These are phyloP conservation scores for Pteria penguin DNA, from an alignment of 2,888 invertebrate genomes.

Conservation along the genomic window DNA sequence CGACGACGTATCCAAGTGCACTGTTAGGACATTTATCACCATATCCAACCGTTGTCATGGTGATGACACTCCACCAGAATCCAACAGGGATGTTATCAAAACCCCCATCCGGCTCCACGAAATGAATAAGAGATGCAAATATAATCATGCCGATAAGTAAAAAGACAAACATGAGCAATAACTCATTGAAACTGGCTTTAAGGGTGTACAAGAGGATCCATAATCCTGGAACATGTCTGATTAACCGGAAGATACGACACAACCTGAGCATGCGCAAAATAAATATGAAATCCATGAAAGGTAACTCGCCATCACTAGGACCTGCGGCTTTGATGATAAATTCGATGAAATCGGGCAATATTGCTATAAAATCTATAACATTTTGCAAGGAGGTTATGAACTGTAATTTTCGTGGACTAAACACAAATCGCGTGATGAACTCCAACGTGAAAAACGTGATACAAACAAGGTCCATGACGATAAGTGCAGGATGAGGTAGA, in stretches of 20 bases:
- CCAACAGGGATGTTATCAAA: slow-evolving; percentile 77
- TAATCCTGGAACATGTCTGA: slow-evolving; percentile 75
- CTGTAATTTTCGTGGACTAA: slow-evolving; percentile 71
- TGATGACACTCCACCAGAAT: slow-evolving; percentile 78
- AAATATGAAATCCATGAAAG: slow-evolving; percentile 74
- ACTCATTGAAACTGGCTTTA: slow-evolving; percentile 77
- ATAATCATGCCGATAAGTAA: slow-evolving; percentile 77
- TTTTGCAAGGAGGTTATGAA: slow-evolving; percentile 74
- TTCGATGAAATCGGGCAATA: slow-evolving; percentile 75
- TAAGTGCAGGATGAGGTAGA: slow-evolving; percentile 69
- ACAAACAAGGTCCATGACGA: slow-evolving; percentile 73
- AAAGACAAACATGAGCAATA: slow-evolving; percentile 77
- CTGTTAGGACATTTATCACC: slow-evolving; percentile 76
- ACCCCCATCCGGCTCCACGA: slow-evolving; percentile 70
- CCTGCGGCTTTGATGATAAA: slow-evolving; percentile 65
- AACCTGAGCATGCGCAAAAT: slow-evolving; percentile 74
- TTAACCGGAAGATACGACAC: slow-evolving; percentile 75
- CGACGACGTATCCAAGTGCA: slow-evolving; percentile 73
- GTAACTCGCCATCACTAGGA: slow-evolving; percentile 61
- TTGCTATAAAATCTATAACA: slow-evolving; percentile 75
- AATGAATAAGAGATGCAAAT: slow-evolving; percentile 77
- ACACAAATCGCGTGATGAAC: slow-evolving; percentile 71
- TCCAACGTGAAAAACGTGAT: slow-evolving; percentile 76
- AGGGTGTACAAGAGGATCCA: slow-evolving; percentile 77
- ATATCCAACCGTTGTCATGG: slow-evolving; percentile 79